Conservation (phyloP, 2,888 invertebrate species). For the Pelosia muscerda region DNA sequence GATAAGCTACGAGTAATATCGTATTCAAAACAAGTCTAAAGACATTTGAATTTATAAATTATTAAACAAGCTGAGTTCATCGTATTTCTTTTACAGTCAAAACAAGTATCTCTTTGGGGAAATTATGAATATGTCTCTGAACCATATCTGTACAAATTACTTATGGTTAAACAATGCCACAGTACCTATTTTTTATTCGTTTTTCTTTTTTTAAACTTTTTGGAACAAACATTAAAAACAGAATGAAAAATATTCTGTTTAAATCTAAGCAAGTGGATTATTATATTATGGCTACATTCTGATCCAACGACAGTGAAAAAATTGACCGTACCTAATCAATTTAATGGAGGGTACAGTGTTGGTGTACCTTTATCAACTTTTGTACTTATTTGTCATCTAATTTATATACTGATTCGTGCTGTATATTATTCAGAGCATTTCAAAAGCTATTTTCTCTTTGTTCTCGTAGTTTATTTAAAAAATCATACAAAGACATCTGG, state of each 20-base stretch:
- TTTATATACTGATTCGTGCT: background rate
- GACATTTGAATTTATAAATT: slow-evolving; percentile 2
- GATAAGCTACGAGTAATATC: background rate
- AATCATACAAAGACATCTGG: background rate
- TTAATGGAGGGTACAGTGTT: no score
- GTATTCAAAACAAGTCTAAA: slow-evolving; percentile 1
- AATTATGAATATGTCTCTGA: background rate
- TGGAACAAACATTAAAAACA: background rate
- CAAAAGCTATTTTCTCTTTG: background rate
- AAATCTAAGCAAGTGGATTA: no score
- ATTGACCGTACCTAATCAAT: no score
- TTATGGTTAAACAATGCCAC: background rate
- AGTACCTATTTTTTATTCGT: background rate
- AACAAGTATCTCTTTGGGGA: background rate
- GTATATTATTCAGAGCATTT: background rate
- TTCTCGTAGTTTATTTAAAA: background rate
- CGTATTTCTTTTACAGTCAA: background rate
- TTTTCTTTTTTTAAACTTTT: background rate
- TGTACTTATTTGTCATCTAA: background rate
- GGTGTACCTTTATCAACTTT: no score
- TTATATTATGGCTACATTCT: no score
- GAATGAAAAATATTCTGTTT: no score
- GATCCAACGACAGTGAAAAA: no score
- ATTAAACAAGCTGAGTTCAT: slow-evolving; percentile 2
- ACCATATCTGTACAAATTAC: background rate